Evolutionary conservation across 2,113 vertebrate species (phyloP).

Genomic region (Arothron firmamentum): DNA sequence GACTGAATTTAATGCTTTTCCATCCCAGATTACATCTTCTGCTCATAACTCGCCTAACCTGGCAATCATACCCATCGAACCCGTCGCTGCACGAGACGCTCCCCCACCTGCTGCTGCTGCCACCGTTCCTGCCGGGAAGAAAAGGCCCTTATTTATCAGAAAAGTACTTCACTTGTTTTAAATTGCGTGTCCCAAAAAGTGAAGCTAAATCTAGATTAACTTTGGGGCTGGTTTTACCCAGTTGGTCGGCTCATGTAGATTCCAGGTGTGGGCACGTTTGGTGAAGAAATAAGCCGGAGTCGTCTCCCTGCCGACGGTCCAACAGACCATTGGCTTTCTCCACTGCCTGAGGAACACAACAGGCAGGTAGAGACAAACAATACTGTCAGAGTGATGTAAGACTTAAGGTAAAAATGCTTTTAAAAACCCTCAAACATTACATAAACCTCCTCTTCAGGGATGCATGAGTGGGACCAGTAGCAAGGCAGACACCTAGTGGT

Average conservation of each 20-base stretch:
- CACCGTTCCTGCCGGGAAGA: constrained; percentile 29
- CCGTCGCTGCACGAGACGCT: constrained; percentile 87
- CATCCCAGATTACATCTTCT: not conserved
- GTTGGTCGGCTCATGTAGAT: constrained; percentile 92
- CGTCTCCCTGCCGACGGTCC: constrained; percentile 86
- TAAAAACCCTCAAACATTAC: not conserved
- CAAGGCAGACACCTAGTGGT: constrained; percentile 61
- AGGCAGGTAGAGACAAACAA: not conserved
- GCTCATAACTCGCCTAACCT: constrained; percentile 77
- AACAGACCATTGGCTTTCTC: constrained; percentile 93
- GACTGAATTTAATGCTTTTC: not conserved
- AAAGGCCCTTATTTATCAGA: not conserved
- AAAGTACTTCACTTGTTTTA: not conserved
- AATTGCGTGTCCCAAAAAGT: not conserved
- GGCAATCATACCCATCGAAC: constrained; percentile 90
- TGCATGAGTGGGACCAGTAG: constrained; percentile 3
- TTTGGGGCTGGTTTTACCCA: constrained; percentile 70
- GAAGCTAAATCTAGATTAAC: not conserved
- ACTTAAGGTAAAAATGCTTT: constrained; percentile 1
- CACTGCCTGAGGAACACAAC: constrained; percentile 79
- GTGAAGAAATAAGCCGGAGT: constrained; percentile 92
- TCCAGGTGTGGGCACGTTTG: constrained; percentile 89
- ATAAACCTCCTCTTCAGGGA: not conserved
- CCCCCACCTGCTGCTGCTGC: constrained; percentile 79
- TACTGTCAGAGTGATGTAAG: constrained; percentile 2